phyloP scores from a whole-genome alignment of 2,797 vertebrate genomes.

The Serranus cabrilla region DNA sequence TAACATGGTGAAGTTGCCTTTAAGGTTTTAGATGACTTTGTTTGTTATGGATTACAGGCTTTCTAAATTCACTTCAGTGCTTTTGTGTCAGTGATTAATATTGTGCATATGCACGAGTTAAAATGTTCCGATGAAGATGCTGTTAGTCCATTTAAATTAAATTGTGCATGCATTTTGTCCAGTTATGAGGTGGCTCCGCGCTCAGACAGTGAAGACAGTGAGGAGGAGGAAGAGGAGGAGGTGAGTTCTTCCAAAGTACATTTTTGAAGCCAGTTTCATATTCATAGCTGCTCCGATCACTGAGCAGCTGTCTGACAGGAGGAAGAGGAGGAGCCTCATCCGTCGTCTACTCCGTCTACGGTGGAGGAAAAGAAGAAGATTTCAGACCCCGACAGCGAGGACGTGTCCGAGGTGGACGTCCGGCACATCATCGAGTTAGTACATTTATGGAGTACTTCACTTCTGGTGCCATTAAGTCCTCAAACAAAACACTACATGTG shows the following conservation, averaged over 20 bases:
- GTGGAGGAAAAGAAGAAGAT: constrained; percentile 95
- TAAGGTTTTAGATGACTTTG: too few relatives aligned
- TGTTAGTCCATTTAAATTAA: neutral
- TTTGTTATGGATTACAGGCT: too few relatives aligned
- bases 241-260: constrained; percentile 45
- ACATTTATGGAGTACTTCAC: neutral
- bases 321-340: constrained; percentile 89
- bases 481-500: neutral
- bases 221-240: constrained; percentile 91
- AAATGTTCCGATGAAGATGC: neutral
- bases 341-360: constrained; percentile 58
- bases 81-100: neutral
- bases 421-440: constrained; percentile 93
- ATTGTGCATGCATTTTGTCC: constrained; percentile 11
- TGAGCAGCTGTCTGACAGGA: constrained; percentile 69
- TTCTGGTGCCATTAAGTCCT: neutral
- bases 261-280: constrained; percentile 14
- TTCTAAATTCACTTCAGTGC: neutral
- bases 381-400: constrained; percentile 92
- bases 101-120: neutral
- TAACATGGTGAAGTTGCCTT: too few relatives aligned
- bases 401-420: constrained; percentile 93
- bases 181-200: constrained; percentile 97
- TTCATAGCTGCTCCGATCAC: neutral
- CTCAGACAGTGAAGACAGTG: constrained; percentile 97